phyloP scores from a whole-genome alignment of 1,140 invertebrate species.

The Cryptotermes secundus region DNA sequence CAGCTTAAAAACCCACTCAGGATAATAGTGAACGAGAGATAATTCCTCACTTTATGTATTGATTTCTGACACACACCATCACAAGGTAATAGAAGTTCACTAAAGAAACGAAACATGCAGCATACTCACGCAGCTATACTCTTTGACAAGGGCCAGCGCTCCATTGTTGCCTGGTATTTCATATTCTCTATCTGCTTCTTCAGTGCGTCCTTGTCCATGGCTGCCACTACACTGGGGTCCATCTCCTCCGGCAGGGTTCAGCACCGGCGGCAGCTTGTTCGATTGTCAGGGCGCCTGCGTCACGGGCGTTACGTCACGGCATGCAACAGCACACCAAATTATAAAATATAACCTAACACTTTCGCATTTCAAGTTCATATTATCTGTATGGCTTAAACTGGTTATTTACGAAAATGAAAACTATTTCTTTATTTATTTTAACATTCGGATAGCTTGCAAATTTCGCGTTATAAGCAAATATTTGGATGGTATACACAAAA shows the following conservation, averaged over 20 bases:
- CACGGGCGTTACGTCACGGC: neutral
- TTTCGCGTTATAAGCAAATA: too few relatives aligned
- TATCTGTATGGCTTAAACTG: too few relatives aligned
- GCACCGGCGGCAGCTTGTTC: constrained; percentile 4
- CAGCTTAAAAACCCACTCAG: too few relatives aligned
- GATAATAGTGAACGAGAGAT: too few relatives aligned
- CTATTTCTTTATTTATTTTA: too few relatives aligned
- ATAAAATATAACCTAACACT: neutral
- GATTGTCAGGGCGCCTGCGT: constrained; percentile 23
- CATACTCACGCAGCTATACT: constrained; percentile 90
- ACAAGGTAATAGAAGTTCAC: too few relatives aligned
- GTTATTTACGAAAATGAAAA: too few relatives aligned
- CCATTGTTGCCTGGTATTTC: constrained; percentile 94
- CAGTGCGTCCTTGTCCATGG: constrained; percentile 94
- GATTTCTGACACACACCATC: too few relatives aligned
- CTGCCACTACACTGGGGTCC: constrained; percentile 28
- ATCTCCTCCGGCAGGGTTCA: constrained; percentile 5
- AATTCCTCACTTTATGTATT: too few relatives aligned
- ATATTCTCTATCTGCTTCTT: constrained; percentile 97
- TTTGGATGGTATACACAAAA: too few relatives aligned
- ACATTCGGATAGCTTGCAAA: too few relatives aligned
- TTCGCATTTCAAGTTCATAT: neutral
- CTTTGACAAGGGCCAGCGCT: constrained; percentile 91
- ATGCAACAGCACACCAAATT: neutral
- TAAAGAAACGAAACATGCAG: neutral